Evolutionary conservation across 35 echinoderm and acorn worm species (phyloP), one percentile per base, ranked within the genome.

Genomic region (Apostichopus californicus): DNA sequence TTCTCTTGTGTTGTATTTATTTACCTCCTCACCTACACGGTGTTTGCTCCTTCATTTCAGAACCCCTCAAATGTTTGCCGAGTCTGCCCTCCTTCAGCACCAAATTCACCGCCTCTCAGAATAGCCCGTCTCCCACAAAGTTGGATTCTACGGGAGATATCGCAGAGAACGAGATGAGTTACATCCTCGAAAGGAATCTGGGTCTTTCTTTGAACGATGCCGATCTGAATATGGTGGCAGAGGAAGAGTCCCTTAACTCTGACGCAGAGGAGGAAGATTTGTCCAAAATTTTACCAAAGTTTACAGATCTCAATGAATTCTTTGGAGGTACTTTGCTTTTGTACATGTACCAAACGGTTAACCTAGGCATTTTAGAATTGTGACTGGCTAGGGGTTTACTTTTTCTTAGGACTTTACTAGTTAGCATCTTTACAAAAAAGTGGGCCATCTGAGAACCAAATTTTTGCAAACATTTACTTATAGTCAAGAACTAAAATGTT

Each of bases 241-340:
- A 92, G 21, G 91, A 84, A 8, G 93, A 97, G 8, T 60, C 79
- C 12, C 82, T 92, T 63, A 89, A 92, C 93, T 94, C 93, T 55
- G 95, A 94, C 21, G 95, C 86, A n/a, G 93, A 94, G 66, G 93
- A 91, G 71, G 88, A 94, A 24, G 95, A 96, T 89, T 63, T 96
- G 8, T 94, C 95, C 14, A 92, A 96, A 78, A 60, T 96, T 60
- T 65, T 96, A 56, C 97, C 95, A 18, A 98, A 94, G 64, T 70
- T 96, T 25, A 82, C 86, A 88, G 95, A 96, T 93, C 80, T 99
- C 5, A 94, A 95, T 59, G 96, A 93, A 73, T 59, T 96, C 8
- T 94, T 96, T 92, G 92, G 88, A 91, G 89, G 93, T 94, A 91
- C 15, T 13, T 75, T 75, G n/a, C 21, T 75, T 82, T 82, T 5